Percentiles rank a stretch among this genome's conserved stretches.
phyloP scores from a whole-genome alignment of 30 jellyfish, hydroid and myxozoan genomes.

The Thelohanellus kitauei region DNA sequence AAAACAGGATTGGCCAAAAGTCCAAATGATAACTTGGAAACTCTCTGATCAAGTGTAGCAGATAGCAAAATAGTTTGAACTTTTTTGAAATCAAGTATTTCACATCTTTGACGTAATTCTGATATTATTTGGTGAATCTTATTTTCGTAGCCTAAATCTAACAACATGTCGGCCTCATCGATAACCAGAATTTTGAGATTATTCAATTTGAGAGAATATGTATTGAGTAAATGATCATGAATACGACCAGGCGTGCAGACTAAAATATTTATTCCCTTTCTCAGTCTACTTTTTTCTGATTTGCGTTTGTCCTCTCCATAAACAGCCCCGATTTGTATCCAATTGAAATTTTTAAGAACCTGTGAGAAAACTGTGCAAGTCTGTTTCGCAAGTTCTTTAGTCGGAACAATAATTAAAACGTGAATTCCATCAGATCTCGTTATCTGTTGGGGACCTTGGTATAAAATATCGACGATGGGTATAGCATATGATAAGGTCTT shows the following conservation, averaged over 20 bases:
- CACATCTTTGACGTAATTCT: too few species aligned
- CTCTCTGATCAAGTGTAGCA: constrained; percentile 34
- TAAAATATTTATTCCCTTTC: constrained; percentile 59
- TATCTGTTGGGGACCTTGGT: constrained; percentile 12
- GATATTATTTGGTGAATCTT: constrained; percentile 14
- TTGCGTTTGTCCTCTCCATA: constrained; percentile 77
- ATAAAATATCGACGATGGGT: constrained; percentile 37
- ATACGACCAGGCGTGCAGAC: constrained; percentile 86
- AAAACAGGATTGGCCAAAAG: constrained; percentile 12
- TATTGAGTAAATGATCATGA: constrained; percentile 31
- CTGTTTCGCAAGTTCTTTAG: constrained; percentile 70
- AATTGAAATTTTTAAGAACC: constrained; percentile 27
- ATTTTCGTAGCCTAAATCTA: constrained; percentile 52
- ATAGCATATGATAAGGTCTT: constrained; percentile 51
- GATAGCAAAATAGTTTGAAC: constrained; percentile 38
- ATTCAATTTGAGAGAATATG: constrained; percentile 24
- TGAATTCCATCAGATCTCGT: constrained; percentile 52
- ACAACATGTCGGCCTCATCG: constrained; percentile 73
- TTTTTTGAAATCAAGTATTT: too few species aligned
- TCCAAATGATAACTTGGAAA: constrained; percentile 20
- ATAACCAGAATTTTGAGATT: constrained; percentile 12
- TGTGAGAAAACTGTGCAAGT: constrained; percentile 22
- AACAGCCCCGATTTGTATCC: constrained; percentile 54
- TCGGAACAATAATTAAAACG: constrained; percentile 40
- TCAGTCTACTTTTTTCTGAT: constrained; percentile 49